A percentile compares a stretch with the other conserved stretches of the same genome.
These are phyloP conservation scores for Urocynchramus pylzowi DNA, from an alignment of 2,113 vertebrate genomes.

Conservation along the genomic window DNA sequence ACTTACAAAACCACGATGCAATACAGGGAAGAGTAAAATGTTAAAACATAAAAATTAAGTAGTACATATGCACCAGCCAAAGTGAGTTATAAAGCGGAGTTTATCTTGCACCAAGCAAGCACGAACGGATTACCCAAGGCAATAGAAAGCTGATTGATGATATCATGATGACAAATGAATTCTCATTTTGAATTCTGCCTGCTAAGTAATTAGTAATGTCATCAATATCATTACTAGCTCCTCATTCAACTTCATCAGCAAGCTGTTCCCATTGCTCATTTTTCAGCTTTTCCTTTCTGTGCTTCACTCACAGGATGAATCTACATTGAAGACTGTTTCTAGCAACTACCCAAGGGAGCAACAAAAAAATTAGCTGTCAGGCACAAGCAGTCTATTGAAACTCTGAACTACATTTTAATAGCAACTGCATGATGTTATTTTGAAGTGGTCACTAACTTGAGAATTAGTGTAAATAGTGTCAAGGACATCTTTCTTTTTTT, in stretches of 20 bases:
- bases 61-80: neutral
- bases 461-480: neutral
- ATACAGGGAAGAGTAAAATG: neutral
- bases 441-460: neutral
- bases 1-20: neutral
- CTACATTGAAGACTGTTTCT: neutral
- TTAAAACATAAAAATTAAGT: neutral
- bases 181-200: constrained; percentile 66
- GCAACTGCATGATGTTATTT: neutral
- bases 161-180: constrained; percentile 59
- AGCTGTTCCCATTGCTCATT: constrained; percentile 38
- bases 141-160: constrained; percentile 51
- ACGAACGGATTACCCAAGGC: constrained; percentile 11
- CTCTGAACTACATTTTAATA: constrained; percentile 16
- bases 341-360: neutral
- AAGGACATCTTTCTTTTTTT: neutral
- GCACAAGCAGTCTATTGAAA: neutral
- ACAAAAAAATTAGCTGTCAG: constrained; percentile 40
- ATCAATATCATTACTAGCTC: constrained; percentile 58
- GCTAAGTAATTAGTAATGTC: constrained; percentile 67
- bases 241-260: constrained; percentile 58
- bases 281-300: constrained; percentile 28
- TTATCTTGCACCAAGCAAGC: neutral
- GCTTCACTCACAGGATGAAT: neutral
- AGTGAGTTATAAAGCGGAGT: neutral